Conservation (phyloP, 2,888 invertebrate genomes). For the Nomada ferruginata region DNA sequence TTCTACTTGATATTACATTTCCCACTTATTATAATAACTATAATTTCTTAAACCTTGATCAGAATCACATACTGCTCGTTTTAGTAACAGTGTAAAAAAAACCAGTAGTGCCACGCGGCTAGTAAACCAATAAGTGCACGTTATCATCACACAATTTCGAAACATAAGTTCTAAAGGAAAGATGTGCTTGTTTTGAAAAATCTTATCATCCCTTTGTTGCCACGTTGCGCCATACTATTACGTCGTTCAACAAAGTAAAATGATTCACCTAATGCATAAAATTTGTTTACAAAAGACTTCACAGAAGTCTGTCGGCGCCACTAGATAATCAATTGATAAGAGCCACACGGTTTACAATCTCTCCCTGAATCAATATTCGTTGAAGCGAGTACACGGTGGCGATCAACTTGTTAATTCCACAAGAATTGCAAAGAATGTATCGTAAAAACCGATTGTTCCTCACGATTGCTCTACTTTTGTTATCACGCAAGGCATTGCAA, state of each 20-base stretch:
- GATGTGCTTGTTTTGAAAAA: too few species aligned
- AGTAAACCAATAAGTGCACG: too few species aligned
- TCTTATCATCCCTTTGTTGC: too few species aligned
- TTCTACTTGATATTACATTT: too few species aligned
- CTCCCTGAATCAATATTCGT: background rate
- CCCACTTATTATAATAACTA: too few species aligned
- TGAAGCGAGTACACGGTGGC: background rate
- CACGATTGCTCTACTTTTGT: conserved; percentile 5
- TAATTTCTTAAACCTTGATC: too few species aligned
- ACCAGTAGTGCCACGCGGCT: too few species aligned
- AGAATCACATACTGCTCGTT: too few species aligned
- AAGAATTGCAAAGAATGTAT: background rate
- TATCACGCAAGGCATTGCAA: background rate
- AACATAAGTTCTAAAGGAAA: too few species aligned
- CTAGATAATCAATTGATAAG: background rate
- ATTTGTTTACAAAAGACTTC: background rate
- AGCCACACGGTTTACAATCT: background rate
- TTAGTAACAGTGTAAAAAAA: too few species aligned
- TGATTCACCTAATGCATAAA: background rate
- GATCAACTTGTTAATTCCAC: background rate
- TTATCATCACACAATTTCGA: too few species aligned
- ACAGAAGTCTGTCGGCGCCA: background rate
- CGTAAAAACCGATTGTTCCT: background rate
- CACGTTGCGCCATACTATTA: background rate
- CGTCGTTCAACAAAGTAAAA: background rate